Evolutionary conservation across 2,113 vertebrate genomes (phyloP), one percentile per base, ranked within the genome.

Genomic region (Hydropotes inermis): DNA sequence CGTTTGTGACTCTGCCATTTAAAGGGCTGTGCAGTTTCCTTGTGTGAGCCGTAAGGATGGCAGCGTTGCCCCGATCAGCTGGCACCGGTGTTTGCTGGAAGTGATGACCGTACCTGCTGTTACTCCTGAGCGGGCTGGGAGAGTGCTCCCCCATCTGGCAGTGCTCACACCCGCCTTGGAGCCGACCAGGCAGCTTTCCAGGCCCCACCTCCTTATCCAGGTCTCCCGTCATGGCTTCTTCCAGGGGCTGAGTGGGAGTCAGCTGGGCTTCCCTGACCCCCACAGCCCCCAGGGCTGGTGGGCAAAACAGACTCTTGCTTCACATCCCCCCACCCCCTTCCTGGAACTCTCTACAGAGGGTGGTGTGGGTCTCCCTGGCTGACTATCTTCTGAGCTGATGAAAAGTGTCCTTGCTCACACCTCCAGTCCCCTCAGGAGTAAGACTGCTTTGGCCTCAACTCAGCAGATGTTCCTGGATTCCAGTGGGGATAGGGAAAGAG

Each of bases 81-180:
- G 1, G 3, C 25, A 2, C 5, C 2, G 39, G 7, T 88, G 74
- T n/a, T 55, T n/a, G 36, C 39, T 23, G 36, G 54, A 47, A 60
- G 21, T 36, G 13, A 45, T 7, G 54, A 33, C 2, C 4, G 61
- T 4, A 33, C 23, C 16, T 1, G 4, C 1, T 5, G 7, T 3
- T 28, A 9, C 16, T 23, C 76, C 39, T 54, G 21, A n/a, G 7
- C 0, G 2, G 21, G 36, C 55, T 19, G 23, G 86, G 17, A 55
- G 43, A 3, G 23, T 1, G 28, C 6, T 25, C 28, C 12, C 36
- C 7, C 1, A 0, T 8, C 43, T 28, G 14, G 25, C 50, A 30
- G 30, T 33, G 88, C 45, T 87, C 39, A 12, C 1, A 21, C 50
- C 43, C 30, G 4, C 19, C 23, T 17, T 9, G 87, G 30, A 64